Percentiles rank a stretch among this genome's conserved stretches.
These are phyloP conservation scores for Chelonoidis abingdonii DNA, from an alignment of 2,113 vertebrate genomes.

Conservation along the genomic window DNA sequence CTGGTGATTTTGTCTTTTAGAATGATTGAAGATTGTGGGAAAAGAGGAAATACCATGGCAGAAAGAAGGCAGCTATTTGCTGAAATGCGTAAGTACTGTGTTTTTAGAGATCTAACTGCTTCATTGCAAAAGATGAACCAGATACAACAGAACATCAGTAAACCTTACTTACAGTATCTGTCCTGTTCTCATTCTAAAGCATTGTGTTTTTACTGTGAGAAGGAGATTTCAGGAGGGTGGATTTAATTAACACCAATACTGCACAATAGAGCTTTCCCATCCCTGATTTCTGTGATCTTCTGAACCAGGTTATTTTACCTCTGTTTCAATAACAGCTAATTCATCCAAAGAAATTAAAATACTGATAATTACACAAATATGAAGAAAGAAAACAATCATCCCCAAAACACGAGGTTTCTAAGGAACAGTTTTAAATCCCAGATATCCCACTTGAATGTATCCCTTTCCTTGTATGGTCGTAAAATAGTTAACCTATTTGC, in stretches of 20 bases:
- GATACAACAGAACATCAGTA: slow-evolving; percentile 18
- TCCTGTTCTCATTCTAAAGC: not conserved
- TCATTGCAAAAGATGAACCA: slow-evolving; percentile 42
- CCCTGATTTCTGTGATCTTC: slow-evolving; percentile 5
- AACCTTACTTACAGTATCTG: slow-evolving; percentile 36
- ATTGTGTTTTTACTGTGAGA: not conserved
- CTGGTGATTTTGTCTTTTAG: slow-evolving; percentile 82
- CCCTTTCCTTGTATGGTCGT: not conserved
- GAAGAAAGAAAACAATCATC: not conserved
- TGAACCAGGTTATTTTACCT: not conserved
- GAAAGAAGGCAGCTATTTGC: slow-evolving; percentile 99
- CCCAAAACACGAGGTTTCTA: not conserved
- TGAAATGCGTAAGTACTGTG: slow-evolving; percentile 96
- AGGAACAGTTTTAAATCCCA: not conserved
- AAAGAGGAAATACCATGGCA: slow-evolving; percentile 95
- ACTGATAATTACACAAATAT: not conserved
- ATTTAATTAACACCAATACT: slow-evolving; percentile 2
- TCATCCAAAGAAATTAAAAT: not conserved
- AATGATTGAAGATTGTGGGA: slow-evolving; percentile 96
- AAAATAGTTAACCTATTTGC: not conserved
- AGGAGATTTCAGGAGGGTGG: not conserved
- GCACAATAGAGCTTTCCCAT: not conserved
- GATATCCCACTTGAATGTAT: not conserved
- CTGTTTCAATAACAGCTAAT: not conserved
- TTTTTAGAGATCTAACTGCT: slow-evolving; percentile 26